Percentiles rank a stretch among this genome's conserved stretches.
phyloP scores from a whole-genome alignment of 2,113 vertebrate species.

The Tapirus terrestris region DNA sequence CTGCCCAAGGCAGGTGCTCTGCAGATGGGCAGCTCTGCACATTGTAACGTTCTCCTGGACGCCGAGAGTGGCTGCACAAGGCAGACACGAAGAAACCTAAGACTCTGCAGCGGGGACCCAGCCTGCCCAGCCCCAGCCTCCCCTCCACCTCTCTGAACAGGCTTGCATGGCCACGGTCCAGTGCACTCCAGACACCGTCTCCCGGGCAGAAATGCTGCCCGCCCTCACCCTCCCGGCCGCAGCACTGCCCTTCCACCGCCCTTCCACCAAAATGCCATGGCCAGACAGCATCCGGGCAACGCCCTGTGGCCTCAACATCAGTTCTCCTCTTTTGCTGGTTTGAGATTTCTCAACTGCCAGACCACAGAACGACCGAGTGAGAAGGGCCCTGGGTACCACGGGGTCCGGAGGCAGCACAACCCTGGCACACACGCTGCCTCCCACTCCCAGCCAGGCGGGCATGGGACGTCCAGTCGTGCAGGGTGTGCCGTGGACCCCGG shows the following conservation, averaged over 20 bases:
- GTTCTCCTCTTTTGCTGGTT: background rate
- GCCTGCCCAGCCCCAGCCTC: background rate
- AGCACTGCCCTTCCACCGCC: background rate
- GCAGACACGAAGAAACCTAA: background rate
- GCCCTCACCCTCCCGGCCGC: background rate
- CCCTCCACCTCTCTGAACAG: background rate
- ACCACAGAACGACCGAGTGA: background rate
- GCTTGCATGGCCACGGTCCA: background rate
- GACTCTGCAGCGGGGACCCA: background rate
- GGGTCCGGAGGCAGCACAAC: too few species aligned
- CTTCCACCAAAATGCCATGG: too few species aligned
- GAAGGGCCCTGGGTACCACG: too few species aligned
- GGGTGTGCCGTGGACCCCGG: background rate
- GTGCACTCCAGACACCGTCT: background rate
- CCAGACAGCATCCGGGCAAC: too few species aligned
- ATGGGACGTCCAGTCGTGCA: accelerated
- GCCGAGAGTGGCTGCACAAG: background rate
- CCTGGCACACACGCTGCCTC: too few species aligned
- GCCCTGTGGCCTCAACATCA: background rate
- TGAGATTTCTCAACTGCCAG: background rate
- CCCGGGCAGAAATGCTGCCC: accelerated
- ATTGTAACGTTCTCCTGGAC: background rate
- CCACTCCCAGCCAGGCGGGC: accelerated
- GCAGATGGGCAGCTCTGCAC: background rate
- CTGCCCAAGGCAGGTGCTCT: background rate